These are phyloP conservation scores for Gymnoscelis rufifasciata DNA, from an alignment of 2,888 invertebrate genomes.

Conservation along the genomic window DNA sequence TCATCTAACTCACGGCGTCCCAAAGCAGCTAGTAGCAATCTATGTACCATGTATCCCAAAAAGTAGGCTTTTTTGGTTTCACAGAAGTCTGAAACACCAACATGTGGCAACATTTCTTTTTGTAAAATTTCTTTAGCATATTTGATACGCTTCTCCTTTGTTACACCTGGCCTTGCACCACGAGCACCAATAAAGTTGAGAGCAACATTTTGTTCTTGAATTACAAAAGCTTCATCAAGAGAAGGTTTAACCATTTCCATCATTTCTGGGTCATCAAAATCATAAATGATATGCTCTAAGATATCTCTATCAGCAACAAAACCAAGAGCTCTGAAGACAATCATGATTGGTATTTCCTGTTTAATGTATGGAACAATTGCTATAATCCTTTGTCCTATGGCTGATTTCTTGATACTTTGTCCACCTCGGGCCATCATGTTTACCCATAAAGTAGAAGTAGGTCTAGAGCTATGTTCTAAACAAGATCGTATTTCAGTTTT, in stretches of 20 bases:
- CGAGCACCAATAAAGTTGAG: conserved; percentile 98
- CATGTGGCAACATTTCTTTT: conserved; percentile 99
- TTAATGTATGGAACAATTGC: conserved; percentile 99
- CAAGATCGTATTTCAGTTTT: conserved; percentile 98
- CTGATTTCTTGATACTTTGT: conserved; percentile 98
- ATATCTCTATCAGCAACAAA: conserved; percentile 99
- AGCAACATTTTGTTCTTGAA: conserved; percentile 99
- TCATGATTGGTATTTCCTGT: conserved; percentile 99
- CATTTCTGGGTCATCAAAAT: conserved; percentile 99
- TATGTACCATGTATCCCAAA: conserved; percentile 99
- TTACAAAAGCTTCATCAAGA: conserved; percentile 98
- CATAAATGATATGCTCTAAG: conserved; percentile 99
- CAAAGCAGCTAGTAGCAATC: conserved; percentile 94
- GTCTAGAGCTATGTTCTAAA: conserved; percentile 86
- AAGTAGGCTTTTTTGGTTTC: conserved; percentile 99
- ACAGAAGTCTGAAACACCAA: conserved; percentile 99
- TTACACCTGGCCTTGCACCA: conserved; percentile 98
- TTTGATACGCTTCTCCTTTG: conserved; percentile 99
- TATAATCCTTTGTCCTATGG: conserved; percentile 98
- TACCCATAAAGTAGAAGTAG: conserved; percentile 98
- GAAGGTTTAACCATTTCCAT: conserved; percentile 99
- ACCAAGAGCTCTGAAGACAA: conserved; percentile 98
- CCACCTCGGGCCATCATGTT: conserved; percentile 99
- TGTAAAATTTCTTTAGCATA: conserved; percentile 99
- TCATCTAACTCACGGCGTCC: conserved; percentile 98